Evolutionary conservation across 2,113 vertebrate species (phyloP).

Genomic region (Addax nasomaculatus): DNA sequence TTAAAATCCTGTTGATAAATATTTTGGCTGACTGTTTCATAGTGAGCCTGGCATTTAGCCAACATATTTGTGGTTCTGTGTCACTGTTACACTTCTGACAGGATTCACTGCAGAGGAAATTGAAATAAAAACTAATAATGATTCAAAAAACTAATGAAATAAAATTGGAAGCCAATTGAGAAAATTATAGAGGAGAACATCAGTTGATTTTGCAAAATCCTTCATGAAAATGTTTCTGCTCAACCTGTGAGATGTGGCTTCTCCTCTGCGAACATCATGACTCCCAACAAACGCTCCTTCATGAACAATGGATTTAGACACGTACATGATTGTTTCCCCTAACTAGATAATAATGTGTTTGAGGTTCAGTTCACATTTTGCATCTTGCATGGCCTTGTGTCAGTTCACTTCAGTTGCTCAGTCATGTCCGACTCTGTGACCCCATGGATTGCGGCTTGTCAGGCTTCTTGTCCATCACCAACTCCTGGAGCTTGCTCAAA

Average conservation of each 20-base stretch:
- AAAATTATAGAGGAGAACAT: constrained; percentile 59
- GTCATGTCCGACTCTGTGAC: neutral
- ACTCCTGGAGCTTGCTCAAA: neutral
- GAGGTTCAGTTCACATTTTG: neutral
- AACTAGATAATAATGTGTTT: neutral
- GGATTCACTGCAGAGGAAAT: constrained; percentile 46
- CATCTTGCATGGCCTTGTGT: neutral
- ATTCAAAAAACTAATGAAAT: constrained; percentile 52
- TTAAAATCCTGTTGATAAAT: constrained; percentile 73
- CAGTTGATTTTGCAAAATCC: neutral
- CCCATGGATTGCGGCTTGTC: neutral
- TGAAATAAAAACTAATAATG: constrained; percentile 59
- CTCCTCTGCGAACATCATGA: neutral
- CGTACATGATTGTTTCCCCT: neutral
- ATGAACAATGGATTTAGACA: fast-evolving
- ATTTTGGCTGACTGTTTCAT: constrained; percentile 70
- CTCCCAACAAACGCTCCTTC: neutral
- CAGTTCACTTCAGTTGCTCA: neutral
- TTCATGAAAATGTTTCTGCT: neutral
- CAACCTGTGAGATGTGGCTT: neutral
- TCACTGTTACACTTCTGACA: constrained; percentile 51
- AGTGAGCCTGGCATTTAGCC: constrained; percentile 49
- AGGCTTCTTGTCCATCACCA: neutral
- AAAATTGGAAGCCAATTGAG: constrained; percentile 57
- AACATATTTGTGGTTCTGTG: constrained; percentile 57